Conservation (phyloP, 2,888 invertebrate genomes). For the Lochmaea capreae region DNA sequence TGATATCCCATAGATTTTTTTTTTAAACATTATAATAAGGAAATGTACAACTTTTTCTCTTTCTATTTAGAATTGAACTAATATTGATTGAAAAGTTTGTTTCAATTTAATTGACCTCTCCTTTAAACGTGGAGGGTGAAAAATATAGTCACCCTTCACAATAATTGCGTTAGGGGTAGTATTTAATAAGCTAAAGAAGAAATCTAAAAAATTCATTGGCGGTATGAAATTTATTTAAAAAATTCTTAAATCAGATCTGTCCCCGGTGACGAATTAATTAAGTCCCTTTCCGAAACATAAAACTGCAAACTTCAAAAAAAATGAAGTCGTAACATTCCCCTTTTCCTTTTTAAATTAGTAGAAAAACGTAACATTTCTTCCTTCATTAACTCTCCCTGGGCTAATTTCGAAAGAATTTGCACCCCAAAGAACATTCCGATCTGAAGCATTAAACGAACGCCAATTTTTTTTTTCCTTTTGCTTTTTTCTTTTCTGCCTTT, state of each 20-base stretch:
- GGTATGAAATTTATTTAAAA: slow-evolving; percentile 61
- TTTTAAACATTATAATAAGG: too few species aligned
- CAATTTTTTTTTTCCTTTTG: slow-evolving; percentile 57
- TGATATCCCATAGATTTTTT: background rate
- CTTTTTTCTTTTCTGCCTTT: slow-evolving; percentile 50
- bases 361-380: slow-evolving; percentile 67
- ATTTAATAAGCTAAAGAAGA: slow-evolving; percentile 56
- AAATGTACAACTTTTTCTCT: too few species aligned
- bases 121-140: slow-evolving; percentile 17
- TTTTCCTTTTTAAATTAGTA: slow-evolving; percentile 65
- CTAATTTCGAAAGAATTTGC: slow-evolving; percentile 67
- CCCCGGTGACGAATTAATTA: slow-evolving; percentile 66
- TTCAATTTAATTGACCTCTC: slow-evolving; percentile 27
- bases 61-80: too few species aligned
- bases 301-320: slow-evolving; percentile 61
- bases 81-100: slow-evolving; percentile 36
- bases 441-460: slow-evolving; percentile 53
- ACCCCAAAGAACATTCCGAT: slow-evolving; percentile 64
- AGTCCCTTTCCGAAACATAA: slow-evolving; percentile 59
- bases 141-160: slow-evolving; percentile 46
- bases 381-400: slow-evolving; percentile 67
- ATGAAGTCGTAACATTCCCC: slow-evolving; percentile 62
- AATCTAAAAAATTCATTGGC: slow-evolving; percentile 62
- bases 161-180: slow-evolving; percentile 47
- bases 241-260: slow-evolving; percentile 58